Evolutionary conservation across 2,113 vertebrate genomes (phyloP).

Genomic region (Rallus limicola): DNA sequence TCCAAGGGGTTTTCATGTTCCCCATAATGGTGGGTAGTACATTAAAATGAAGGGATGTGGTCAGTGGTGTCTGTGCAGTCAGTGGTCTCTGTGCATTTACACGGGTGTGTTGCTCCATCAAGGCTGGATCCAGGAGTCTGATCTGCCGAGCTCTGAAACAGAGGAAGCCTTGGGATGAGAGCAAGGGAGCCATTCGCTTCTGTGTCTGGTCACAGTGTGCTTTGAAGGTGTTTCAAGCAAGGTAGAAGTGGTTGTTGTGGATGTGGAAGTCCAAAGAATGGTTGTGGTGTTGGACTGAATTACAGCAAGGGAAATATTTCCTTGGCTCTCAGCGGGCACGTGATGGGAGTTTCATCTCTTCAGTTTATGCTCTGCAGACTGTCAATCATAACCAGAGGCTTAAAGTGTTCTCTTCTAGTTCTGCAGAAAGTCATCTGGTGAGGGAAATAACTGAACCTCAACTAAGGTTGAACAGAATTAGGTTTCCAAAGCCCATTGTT

Average conservation of each 20-base stretch:
- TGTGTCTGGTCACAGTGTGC: neutral
- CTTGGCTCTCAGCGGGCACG: neutral
- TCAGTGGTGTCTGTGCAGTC: neutral
- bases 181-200: neutral
- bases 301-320: neutral
- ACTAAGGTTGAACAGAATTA: neutral
- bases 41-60: neutral
- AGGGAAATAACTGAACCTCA: neutral
- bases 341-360: neutral
- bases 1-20: neutral
- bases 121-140: neutral
- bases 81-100: neutral
- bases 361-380: neutral
- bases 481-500: neutral
- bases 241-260: neutral
- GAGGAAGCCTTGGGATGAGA: neutral
- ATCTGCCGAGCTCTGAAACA: neutral
- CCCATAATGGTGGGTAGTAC: neutral
- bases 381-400: conserved; percentile 1
- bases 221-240: neutral
- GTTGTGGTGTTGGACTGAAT: neutral
- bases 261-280: neutral
- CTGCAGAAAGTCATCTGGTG: conserved; percentile 28
- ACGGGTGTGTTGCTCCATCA: neutral
- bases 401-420: neutral